Conservation (phyloP, 2,797 vertebrate genomes). For the Chelmon rostratus region DNA sequence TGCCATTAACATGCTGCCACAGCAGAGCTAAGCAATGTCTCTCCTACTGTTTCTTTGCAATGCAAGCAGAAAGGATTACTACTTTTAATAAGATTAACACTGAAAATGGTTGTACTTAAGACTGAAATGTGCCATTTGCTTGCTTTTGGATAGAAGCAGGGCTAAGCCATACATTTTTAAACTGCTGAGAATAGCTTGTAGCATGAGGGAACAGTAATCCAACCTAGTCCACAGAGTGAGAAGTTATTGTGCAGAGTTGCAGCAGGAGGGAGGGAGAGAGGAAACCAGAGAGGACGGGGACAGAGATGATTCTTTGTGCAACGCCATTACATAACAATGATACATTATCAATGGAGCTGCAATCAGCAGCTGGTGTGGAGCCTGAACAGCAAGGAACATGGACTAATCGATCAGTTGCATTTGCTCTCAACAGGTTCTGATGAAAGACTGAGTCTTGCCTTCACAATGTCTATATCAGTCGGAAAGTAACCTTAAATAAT, state of each 20-base stretch:
- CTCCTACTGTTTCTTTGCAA: constrained; percentile 18
- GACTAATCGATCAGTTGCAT: not conserved
- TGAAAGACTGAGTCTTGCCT: not conserved
- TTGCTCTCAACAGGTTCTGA: not conserved
- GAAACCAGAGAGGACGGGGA: constrained; percentile 6
- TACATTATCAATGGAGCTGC: constrained; percentile 24
- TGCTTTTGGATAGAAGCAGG: constrained; percentile 12
- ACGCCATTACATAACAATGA: constrained; percentile 33
- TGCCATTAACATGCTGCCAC: constrained; percentile 1
- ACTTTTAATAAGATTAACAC: constrained; percentile 40
- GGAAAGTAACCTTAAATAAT: not conserved
- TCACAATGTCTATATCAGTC: not conserved
- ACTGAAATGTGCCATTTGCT: constrained; percentile 30
- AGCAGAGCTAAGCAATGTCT: constrained; percentile 30
- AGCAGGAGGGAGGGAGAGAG: not conserved
- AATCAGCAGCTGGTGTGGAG: not conserved
- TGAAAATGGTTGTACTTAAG: constrained; percentile 3
- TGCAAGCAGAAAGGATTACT: constrained; percentile 43
- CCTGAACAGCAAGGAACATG: not conserved
- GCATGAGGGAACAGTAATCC: constrained; percentile 56
- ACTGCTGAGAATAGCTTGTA: constrained; percentile 13
- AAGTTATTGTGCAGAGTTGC: constrained; percentile 24
- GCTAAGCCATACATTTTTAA: constrained; percentile 33
- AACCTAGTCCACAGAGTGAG: constrained; percentile 21
- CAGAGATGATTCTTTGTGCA: constrained; percentile 6